These are phyloP conservation scores for Aquatica leii DNA, from an alignment of 2,888 invertebrate species.

Conservation along the genomic window DNA sequence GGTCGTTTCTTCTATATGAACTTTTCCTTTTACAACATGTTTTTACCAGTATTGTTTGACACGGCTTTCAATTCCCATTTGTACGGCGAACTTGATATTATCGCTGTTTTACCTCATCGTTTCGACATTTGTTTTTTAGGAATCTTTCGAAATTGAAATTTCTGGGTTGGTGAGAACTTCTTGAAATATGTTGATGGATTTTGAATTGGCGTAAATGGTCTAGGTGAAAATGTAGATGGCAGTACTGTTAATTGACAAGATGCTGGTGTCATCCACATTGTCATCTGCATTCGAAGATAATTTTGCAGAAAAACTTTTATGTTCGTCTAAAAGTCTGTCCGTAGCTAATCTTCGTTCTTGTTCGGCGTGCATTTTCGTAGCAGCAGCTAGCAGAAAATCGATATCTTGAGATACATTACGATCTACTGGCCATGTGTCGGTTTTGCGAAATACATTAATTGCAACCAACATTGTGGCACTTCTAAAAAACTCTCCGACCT, in stretches of 20 bases:
- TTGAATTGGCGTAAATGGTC: not conserved
- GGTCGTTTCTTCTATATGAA: too few species aligned
- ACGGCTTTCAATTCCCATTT: not conserved
- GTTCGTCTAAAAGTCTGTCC: not conserved
- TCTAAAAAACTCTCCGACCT: not conserved
- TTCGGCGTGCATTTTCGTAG: not conserved
- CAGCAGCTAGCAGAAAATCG: not conserved
- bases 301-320: not conserved
- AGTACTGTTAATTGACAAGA: not conserved
- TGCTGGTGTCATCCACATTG: not conserved
- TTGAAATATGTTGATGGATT: not conserved
- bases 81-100: not conserved
- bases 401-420: not conserved
- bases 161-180: too few species aligned
- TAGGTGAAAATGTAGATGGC: not conserved
- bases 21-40: not conserved
- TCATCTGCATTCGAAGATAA: not conserved
- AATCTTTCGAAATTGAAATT: too few species aligned
- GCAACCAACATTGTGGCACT: not conserved
- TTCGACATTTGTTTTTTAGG: too few species aligned
- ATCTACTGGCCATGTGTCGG: not conserved
- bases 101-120: not conserved
- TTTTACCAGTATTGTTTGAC: not conserved
- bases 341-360: not conserved
- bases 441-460: not conserved